These are phyloP conservation scores for Panagrolaimus sp. DNA, from an alignment of 1,140 invertebrate genomes.

Conservation along the genomic window DNA sequence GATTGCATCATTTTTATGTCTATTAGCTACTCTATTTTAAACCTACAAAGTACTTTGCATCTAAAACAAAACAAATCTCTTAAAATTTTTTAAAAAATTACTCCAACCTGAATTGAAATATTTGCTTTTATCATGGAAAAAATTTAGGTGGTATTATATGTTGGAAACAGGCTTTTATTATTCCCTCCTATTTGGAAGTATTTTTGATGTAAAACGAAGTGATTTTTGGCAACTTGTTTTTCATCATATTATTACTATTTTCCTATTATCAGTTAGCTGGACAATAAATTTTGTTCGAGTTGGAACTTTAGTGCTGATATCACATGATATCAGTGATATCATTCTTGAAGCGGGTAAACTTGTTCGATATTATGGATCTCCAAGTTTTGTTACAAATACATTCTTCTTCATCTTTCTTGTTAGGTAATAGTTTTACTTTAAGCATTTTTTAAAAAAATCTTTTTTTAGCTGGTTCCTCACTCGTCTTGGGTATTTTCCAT, in stretches of 20 bases:
- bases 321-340: slow-evolving; percentile 89
- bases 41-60: too few species aligned
- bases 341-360: slow-evolving; percentile 84
- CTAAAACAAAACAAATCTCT: too few species aligned
- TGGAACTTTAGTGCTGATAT: slow-evolving; percentile 81
- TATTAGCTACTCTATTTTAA: too few species aligned
- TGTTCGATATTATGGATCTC: slow-evolving; percentile 80
- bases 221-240: slow-evolving; percentile 98
- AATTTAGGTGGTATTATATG: slow-evolving; percentile 89
- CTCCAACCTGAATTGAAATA: too few species aligned
- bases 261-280: slow-evolving; percentile 83
- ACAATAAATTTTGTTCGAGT: slow-evolving; percentile 83
- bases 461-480: slow-evolving; percentile 81
- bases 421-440: slow-evolving; percentile 17
- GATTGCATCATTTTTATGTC: too few species aligned
- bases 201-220: slow-evolving; percentile 36
- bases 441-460: slow-evolving; percentile 58
- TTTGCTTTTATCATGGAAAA: too few species aligned
- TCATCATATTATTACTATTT: slow-evolving; percentile 85
- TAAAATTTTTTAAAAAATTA: too few species aligned
- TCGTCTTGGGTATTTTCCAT: slow-evolving; percentile 76
- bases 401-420: slow-evolving; percentile 75
- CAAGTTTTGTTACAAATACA: slow-evolving; percentile 72
- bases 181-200: slow-evolving; percentile 67
- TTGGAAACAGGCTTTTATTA: slow-evolving; percentile 88